Conservation (phyloP, 2,113 vertebrate genomes). For the Microtus ochrogaster region DNA sequence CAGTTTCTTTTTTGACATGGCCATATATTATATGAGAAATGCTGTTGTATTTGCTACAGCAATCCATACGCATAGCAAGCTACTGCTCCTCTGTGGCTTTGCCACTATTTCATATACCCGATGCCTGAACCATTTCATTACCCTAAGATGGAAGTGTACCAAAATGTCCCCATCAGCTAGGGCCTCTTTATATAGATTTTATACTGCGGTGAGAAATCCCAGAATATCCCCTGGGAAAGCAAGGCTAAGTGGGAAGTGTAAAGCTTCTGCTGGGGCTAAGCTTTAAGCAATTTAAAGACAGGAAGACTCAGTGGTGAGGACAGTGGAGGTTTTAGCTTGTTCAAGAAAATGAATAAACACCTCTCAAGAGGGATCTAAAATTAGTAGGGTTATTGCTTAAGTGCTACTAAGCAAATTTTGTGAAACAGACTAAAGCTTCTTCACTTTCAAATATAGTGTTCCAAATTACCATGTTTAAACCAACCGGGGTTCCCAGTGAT, state of each 20-base stretch:
- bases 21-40: slow-evolving; percentile 39
- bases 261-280: not conserved
- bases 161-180: slow-evolving; percentile 39
- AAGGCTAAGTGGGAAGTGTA: not conserved
- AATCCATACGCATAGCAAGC: slow-evolving; percentile 48
- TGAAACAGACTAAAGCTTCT: not conserved
- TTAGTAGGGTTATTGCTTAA: slow-evolving; percentile 6
- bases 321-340: not conserved
- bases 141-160: slow-evolving; percentile 60
- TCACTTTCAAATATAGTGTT: not conserved
- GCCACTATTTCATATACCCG: slow-evolving; percentile 37
- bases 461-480: not conserved
- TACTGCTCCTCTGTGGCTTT: slow-evolving; percentile 51
- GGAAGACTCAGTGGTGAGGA: not conserved
- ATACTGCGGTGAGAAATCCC: slow-evolving; percentile 54
- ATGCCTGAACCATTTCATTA: slow-evolving; percentile 49
- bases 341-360: not conserved
- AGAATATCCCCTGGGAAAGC: not conserved
- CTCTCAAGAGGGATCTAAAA: not conserved
- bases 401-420: slow-evolving; percentile 6
- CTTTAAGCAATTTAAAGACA: not conserved
- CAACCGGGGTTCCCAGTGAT: not conserved
- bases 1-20: slow-evolving; percentile 69
- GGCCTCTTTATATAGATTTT: slow-evolving; percentile 54
- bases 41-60: slow-evolving; percentile 48